phyloP scores from a whole-genome alignment of 2,797 vertebrate species.

The Scleropages formosus region DNA sequence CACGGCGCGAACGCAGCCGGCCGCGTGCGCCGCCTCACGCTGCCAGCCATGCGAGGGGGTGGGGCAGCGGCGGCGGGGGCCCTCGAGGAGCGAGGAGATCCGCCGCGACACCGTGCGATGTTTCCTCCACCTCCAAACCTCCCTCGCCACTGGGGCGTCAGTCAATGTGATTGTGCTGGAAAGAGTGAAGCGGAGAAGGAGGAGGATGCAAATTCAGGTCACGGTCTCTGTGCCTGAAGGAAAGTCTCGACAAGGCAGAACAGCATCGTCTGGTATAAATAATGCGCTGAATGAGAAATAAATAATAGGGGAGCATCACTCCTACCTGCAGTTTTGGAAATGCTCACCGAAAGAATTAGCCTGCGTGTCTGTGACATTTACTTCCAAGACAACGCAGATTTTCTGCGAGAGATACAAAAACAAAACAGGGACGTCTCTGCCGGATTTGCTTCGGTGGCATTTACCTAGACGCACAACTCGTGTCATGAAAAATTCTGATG shows the following conservation, averaged over 20 bases:
- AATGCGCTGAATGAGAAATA: constrained; percentile 27
- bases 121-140: background rate
- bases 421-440: constrained; percentile 16
- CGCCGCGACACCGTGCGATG: background rate
- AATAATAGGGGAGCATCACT: constrained; percentile 8
- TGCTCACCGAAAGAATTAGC: background rate
- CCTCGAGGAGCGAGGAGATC: background rate
- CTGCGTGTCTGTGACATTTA: background rate
- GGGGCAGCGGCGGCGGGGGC: background rate
- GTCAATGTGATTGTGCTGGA: constrained; percentile 19
- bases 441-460: constrained; percentile 12
- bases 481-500: background rate
- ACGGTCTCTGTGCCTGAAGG: background rate
- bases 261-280: constrained; percentile 19
- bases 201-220: constrained; percentile 13
- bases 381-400: background rate
- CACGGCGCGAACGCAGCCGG: background rate
- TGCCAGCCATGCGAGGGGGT: constrained; percentile 29
- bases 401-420: background rate
- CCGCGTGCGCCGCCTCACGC: background rate
- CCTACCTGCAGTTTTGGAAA: background rate
- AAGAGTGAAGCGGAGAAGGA: constrained; percentile 16
- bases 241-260: constrained; percentile 3
- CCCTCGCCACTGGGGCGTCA: background rate
- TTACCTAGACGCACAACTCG: too few species aligned